Base-by-base conservation (phyloP, 2,888 invertebrate genomes). In the Cordilura impudica region DNA sequence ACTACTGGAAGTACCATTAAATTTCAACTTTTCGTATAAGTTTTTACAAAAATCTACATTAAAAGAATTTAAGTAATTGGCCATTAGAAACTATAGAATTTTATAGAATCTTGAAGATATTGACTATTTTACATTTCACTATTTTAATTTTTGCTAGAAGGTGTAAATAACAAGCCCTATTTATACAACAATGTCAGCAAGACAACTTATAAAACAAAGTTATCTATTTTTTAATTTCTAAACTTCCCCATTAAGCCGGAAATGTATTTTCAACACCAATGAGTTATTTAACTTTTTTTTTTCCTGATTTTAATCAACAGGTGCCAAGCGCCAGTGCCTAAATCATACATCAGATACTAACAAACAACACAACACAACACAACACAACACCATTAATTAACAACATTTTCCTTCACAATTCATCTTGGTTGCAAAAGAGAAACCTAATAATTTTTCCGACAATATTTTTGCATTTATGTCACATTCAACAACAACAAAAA, bases 401-500 rank as follows among this genome's bases (percentile, higher is more conserved):
- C 21, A 58, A 58, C n/a, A 21, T 16, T 21, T 58, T 54, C 31
- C 10, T 54, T 54, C 7, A 14, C 26, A 29, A 53, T 29, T 29
- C 31, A 54, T 54, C 43, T 14, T 43, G 21, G 35, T 1, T 21
- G 14, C 7, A 45, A 19, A n/a, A 45, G 61, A 18, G 7, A 45
- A 10, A 61, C 4, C 6, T 29, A 61, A 45, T 7, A 26, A 18
- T n/a, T 18, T 29, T 45, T 61, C 18, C 43, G 8, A 18, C 16
- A 61, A 45, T 29, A 61, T 45, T 61, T 60, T 49, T 63, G 19
- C 47, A 63, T 63, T 47, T 49, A 63, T 63, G 47, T 49, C 47
- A 63, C 61, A 63, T 19, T 31, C 31, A n/a, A 26, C 43, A 21
- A 19, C 12, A 18, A 7, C 4, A 16, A 7, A 39, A 2, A 58